Evolutionary conservation across 2,113 vertebrate genomes (phyloP), one percentile per base, ranked within the genome.

Genomic region (Halcyon malimbica): DNA sequence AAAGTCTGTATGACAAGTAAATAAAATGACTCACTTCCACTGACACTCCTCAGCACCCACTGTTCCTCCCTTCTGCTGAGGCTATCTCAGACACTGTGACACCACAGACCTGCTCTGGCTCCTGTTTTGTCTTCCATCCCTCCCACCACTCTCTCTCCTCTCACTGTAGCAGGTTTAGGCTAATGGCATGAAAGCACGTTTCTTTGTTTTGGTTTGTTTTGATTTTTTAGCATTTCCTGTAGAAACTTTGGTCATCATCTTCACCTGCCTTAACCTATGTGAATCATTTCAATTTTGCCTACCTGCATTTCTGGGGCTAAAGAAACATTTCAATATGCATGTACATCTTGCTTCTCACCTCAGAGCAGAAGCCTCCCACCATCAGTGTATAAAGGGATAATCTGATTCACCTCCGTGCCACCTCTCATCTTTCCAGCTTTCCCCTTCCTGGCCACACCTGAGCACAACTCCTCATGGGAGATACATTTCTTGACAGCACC

Each of bases 261-360:
- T 87, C 44, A 65, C 53, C 67, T 65, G 10, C 35, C 16, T 65
- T 64, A 78, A 64, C 20, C 24, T 41, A 35, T 3, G 24, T 31
- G 25, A 70, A 69, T 41, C 2, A 63, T 65, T 87, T 74, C 20
- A 37, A 0, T 79, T 46, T 56, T 87, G 26, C 59, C 65, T 60
- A 48, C 5, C 42, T 87, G 37, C 18, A 25, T 77, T 68, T 54
- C 67, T 68, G 11, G 21, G 54, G 67, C 63, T 95, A 60, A 75
- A 83, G 4, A 54, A 67, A 42, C 37, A 81, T 44, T 65, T 35
- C 31, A 33, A 31, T 53, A 67, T 0, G 0, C 19, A 57, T 0
- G 1, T n/a, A 29, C 26, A 26, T 33, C 37, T 69, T 68, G 31
- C 37, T 63, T 64, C 74, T 88, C 59, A 60, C 24, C 48, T 89